Percentiles rank a stretch among this genome's conserved stretches.
phyloP scores from a whole-genome alignment of 2,888 invertebrate species.

The Cephus pygmeus region DNA sequence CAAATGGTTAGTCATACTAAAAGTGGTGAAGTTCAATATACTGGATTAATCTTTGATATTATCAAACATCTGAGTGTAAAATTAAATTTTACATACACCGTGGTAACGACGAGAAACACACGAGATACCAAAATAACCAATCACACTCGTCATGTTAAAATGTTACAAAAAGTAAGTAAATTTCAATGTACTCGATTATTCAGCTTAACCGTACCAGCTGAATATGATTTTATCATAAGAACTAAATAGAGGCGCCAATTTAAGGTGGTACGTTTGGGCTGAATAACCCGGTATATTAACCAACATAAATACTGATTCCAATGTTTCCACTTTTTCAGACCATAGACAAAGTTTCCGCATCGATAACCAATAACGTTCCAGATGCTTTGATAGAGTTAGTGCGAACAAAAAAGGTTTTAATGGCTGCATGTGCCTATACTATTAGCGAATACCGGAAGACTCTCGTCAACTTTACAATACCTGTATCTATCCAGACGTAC shows the following conservation, averaged over 20 bases:
- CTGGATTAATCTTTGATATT: conserved; percentile 84
- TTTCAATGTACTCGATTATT: background rate
- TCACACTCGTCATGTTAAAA: background rate
- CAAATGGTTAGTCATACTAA: conserved; percentile 76
- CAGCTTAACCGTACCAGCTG: background rate
- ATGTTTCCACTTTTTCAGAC: background rate
- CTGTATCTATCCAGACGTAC: conserved; percentile 83
- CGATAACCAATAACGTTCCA: conserved; percentile 52
- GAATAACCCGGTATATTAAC: too few species aligned
- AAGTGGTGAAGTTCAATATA: conserved; percentile 71
- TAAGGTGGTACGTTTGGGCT: too few species aligned
- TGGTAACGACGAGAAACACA: conserved; percentile 45
- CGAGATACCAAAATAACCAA: background rate
- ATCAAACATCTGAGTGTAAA: conserved; percentile 79
- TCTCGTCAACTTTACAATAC: conserved; percentile 81
- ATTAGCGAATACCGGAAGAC: conserved; percentile 68
- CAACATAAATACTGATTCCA: background rate
- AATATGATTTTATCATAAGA: background rate
- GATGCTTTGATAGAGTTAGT: conserved; percentile 68
- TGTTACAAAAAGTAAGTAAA: background rate
- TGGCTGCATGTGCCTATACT: conserved; percentile 74
- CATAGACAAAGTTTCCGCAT: background rate
- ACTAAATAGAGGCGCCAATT: background rate
- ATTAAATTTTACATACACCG: conserved; percentile 82
- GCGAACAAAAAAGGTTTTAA: conserved; percentile 67